Conservation (phyloP, 1,140 invertebrate genomes). For the Teleogryllus occipitalis region DNA sequence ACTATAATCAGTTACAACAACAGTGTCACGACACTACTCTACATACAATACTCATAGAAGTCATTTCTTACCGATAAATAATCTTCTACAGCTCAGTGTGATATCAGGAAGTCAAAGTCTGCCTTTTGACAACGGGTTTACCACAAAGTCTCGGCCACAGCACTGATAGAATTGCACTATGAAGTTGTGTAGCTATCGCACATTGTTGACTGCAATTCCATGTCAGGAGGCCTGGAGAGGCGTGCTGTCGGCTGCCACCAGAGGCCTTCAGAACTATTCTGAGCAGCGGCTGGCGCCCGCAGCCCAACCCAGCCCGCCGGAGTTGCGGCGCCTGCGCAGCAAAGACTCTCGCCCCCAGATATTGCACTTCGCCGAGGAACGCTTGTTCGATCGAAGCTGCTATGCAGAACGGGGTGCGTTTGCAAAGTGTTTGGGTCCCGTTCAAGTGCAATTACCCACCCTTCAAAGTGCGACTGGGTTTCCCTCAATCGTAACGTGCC, state of each 20-base stretch:
- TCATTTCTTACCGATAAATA: no score
- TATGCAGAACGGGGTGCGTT: background rate
- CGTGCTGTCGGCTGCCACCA: background rate
- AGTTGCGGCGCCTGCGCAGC: background rate
- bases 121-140: no score
- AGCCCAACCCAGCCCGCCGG: background rate
- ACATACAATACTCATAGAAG: no score
- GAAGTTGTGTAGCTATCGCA: background rate
- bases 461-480: background rate
- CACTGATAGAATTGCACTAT: background rate
- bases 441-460: background rate
- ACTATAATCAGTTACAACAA: no score
- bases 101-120: no score
- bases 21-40: no score
- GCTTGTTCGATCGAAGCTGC: background rate
- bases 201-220: background rate
- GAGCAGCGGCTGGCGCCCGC: background rate
- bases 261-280: background rate
- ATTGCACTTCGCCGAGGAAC: background rate
- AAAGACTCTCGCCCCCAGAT: constrained; percentile 3
- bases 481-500: background rate
- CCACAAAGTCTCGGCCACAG: background rate
- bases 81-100: no score
- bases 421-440: background rate
- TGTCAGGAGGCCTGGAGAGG: background rate